Evolutionary conservation across 2,113 vertebrate genomes (phyloP).

Genomic region (Centropus unirufus): DNA sequence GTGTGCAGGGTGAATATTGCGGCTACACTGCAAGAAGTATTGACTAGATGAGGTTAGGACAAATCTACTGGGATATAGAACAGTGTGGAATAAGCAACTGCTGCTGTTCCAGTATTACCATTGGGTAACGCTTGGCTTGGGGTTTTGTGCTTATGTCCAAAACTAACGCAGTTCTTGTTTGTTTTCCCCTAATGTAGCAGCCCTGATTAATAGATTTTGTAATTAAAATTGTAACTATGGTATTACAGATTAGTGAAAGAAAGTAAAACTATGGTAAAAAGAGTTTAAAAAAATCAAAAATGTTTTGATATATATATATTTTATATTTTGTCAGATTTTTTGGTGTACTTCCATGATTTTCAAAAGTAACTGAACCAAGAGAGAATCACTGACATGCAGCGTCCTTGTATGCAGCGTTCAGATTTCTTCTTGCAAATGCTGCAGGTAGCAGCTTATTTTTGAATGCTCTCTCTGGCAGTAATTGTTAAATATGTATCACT

Average conservation of each 20-base stretch:
- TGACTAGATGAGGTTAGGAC: neutral
- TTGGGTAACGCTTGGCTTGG: neutral
- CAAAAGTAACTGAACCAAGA: neutral
- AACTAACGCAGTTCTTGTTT: neutral
- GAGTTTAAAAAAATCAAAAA: neutral
- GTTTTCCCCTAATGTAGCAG: neutral
- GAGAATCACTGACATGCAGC: rapidly evolving
- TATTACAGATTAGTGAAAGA: neutral
- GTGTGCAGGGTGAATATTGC: neutral
- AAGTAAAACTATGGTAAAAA: neutral
- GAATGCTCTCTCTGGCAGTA: neutral
- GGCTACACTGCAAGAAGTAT: neutral
- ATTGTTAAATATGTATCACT: neutral
- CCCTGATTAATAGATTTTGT: neutral
- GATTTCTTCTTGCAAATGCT: neutral
- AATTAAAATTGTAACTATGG: neutral
- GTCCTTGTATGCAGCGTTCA: neutral
- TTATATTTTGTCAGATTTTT: neutral
- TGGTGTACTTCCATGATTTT: neutral
- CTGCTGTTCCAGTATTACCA: neutral
- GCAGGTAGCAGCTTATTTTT: neutral
- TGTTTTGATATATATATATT: too few relatives aligned
- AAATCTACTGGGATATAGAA: neutral
- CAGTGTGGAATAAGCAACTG: neutral
- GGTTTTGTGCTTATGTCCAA: neutral